Evolutionary conservation across 2,797 vertebrate species (phyloP).

Genomic region (Lophius americanus): DNA sequence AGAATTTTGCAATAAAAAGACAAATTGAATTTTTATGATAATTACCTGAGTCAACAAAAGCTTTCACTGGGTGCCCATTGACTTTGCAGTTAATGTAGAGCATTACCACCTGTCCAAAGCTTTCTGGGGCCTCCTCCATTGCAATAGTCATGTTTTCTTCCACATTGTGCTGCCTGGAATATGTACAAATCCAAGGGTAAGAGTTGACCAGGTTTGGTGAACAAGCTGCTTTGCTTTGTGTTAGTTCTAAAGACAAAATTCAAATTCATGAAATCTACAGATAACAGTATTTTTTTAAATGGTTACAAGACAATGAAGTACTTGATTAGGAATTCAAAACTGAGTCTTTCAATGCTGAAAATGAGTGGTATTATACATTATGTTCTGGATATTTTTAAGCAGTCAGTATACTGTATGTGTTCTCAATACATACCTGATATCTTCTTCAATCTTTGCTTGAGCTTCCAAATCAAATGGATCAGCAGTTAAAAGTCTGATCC

Average conservation of each 20-base stretch:
- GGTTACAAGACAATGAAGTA: not conserved
- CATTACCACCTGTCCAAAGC: slow-evolving; percentile 99
- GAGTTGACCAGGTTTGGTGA: not conserved
- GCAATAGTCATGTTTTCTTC: slow-evolving; percentile 99
- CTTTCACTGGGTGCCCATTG: slow-evolving; percentile 98
- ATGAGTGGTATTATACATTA: not conserved
- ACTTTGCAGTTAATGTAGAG: slow-evolving; percentile 99
- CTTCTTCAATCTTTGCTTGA: slow-evolving; percentile 98
- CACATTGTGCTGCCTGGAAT: slow-evolving; percentile 95
- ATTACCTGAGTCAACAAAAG: slow-evolving; percentile 98
- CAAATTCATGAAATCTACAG: not conserved
- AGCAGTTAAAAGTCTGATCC: slow-evolving; percentile 93
- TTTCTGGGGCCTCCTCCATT: slow-evolving; percentile 99
- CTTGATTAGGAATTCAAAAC: not conserved
- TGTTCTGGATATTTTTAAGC: not conserved
- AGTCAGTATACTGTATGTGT: not conserved
- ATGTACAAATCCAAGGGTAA: slow-evolving; percentile 23
- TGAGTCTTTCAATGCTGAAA: not conserved
- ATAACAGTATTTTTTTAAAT: not conserved
- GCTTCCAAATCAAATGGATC: slow-evolving; percentile 98
- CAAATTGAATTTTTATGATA: slow-evolving; percentile 24
- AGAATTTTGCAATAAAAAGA: slow-evolving; percentile 16
- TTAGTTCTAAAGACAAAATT: not conserved
- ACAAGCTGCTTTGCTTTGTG: not conserved
- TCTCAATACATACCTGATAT: slow-evolving; percentile 86